Percentiles rank a stretch among this genome's conserved stretches.
Conservation (phyloP, 1,140 invertebrate genomes). For the Triops cancriformis region DNA sequence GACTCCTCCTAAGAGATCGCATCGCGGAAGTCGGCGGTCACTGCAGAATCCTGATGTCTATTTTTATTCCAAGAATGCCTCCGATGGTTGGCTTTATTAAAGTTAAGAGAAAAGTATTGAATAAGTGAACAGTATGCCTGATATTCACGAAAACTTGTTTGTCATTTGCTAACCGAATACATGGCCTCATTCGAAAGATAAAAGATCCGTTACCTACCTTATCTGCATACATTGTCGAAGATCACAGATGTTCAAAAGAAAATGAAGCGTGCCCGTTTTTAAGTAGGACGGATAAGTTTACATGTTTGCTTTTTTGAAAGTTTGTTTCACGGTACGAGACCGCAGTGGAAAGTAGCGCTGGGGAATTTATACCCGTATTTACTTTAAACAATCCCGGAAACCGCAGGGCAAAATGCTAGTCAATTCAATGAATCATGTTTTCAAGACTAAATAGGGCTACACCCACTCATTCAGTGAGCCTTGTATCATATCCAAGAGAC, state of each 20-base stretch:
- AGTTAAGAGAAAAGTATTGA: too few species aligned
- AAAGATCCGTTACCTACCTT: background rate
- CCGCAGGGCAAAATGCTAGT: too few species aligned
- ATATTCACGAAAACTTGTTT: too few species aligned
- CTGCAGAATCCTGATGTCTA: background rate
- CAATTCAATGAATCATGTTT: too few species aligned
- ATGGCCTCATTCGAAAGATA: background rate
- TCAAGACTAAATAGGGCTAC: too few species aligned
- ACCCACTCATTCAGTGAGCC: too few species aligned
- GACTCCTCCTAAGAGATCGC: background rate
- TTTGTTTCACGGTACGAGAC: background rate
- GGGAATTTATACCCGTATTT: too few species aligned
- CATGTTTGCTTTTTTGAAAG: background rate
- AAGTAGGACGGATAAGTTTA: background rate
- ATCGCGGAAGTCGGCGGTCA: slow-evolving; percentile 8
- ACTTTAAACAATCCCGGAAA: too few species aligned
- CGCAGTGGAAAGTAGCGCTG: too few species aligned
- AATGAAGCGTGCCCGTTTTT: background rate
- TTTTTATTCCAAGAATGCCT: background rate
- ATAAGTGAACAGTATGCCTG: too few species aligned
- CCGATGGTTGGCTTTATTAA: background rate
- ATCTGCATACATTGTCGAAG: background rate
- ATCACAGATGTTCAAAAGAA: background rate
- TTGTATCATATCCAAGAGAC: too few species aligned
- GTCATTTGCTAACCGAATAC: background rate